Evolutionary conservation across 1,140 invertebrate genomes (phyloP), one percentile per base, ranked within the genome.

Genomic region (Drosophila mayri): DNA sequence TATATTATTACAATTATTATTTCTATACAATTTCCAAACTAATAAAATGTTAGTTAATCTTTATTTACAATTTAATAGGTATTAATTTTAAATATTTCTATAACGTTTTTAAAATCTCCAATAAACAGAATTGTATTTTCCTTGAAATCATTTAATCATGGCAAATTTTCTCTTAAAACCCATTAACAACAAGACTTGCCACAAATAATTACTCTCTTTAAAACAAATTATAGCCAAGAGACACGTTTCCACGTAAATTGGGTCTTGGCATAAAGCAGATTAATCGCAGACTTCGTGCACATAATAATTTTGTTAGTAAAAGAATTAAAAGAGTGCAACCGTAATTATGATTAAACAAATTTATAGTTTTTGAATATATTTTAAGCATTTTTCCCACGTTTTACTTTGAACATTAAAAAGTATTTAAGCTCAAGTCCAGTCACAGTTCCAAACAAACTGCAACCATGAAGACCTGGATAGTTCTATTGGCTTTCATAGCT

Each of bases 401-500:
- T 37, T 37, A 4, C 4, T 22, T 9, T 37, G 25, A 25, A 30
- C n/a, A 10, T 8, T 10, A 22, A 4, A 22, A 37, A 54, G 18
- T 37, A 54, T 22, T 20, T 37, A 37, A 37, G 32, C 18, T 22
- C 5, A 8, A n/a, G 11, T 12, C 4, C 20, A 71, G 20, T 41
- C 43, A 57, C 28, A 71, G 22, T 71, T 35, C 10, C 20, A 35
- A 12, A 40, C 12, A 4, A 47, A 2, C 20, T 20, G 35, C 43
- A 47, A 20, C 8, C 50, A 54, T 54, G 50, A 54, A 54, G 32
- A 47, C 25, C 30, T 71, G 65, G 20, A 6, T 71, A 7, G 30
- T 20, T 25, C 5, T 71, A 4, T 5, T 72, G 8, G 20, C 47
- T 0, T 5, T 54, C 22, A 22, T 54, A 8, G n/a, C 35, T 49